phyloP scores from a whole-genome alignment of 2,797 vertebrate genomes.

The Semotilus atromaculatus region DNA sequence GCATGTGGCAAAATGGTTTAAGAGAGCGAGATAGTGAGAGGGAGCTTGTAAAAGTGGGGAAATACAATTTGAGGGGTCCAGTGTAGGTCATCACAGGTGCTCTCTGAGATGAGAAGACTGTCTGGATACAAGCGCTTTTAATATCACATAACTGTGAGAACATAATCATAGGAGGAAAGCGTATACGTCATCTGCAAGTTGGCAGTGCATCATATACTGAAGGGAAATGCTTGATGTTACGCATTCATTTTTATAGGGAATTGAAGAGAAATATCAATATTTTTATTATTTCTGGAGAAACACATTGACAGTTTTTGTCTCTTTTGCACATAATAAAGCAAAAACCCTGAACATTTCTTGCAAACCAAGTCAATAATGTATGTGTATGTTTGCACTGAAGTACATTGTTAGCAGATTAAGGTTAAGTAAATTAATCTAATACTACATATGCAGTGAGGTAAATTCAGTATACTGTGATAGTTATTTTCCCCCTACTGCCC shows the following conservation, averaged over 20 bases:
- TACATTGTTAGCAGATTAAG: neutral
- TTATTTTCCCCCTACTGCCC: neutral
- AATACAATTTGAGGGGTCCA: constrained; percentile 11
- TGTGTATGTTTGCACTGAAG: neutral
- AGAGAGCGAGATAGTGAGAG: constrained; percentile 3
- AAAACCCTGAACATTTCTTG: neutral
- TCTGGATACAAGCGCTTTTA: constrained; percentile 11
- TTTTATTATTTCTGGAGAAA: neutral
- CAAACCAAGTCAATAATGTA: neutral
- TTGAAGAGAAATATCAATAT: neutral
- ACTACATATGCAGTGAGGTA: neutral
- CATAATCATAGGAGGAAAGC: neutral
- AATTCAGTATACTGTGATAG: neutral
- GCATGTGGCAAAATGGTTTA: constrained; percentile 37
- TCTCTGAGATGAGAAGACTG: neutral
- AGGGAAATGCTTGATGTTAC: neutral
- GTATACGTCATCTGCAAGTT: neutral
- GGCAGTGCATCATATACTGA: neutral
- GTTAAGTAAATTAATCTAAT: neutral
- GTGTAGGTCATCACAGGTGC: constrained; percentile 18
- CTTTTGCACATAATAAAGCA: neutral
- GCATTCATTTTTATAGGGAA: neutral
- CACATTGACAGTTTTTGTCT: neutral
- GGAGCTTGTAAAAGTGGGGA: constrained; percentile 10
- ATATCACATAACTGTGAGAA: constrained; percentile 14